Conservation (phyloP, 2,888 invertebrate species). For the Cheilosia variabilis region DNA sequence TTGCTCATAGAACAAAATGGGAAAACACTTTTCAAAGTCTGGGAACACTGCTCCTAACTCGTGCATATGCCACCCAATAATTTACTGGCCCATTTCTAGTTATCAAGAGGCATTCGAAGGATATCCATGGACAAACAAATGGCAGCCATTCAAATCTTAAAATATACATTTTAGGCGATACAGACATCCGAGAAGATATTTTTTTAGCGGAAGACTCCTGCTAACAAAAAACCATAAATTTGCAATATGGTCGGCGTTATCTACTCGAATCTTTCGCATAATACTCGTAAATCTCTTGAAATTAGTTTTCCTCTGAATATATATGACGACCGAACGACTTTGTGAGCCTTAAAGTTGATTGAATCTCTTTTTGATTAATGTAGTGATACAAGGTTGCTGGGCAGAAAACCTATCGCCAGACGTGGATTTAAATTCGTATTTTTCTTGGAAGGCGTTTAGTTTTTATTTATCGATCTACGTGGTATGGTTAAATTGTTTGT, state of each 20-base stretch:
- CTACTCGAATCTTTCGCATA: neutral
- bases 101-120: neutral
- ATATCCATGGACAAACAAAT: conserved; percentile 2
- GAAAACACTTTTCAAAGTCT: too few relatives aligned
- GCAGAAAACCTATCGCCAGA: neutral
- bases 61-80: conserved; percentile 14
- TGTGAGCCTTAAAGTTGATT: conserved; percentile 7
- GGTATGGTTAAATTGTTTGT: too few relatives aligned
- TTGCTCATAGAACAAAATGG: too few relatives aligned
- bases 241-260: conserved; percentile 11
- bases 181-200: neutral
- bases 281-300: conserved; percentile 19
- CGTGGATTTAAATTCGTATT: neutral
- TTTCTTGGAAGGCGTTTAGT: too few relatives aligned
- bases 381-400: neutral
- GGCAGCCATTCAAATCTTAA: neutral
- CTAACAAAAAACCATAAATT: conserved; percentile 15
- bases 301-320: conserved; percentile 26
- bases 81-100: conserved; percentile 25
- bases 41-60: neutral
- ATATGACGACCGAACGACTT: neutral
- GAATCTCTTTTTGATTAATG: conserved; percentile 23
- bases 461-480: too few relatives aligned
- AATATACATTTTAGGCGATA: conserved; percentile 10
- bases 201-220: neutral